Percentiles rank a stretch among this genome's conserved stretches.
Evolutionary conservation across 2,797 vertebrate species (phyloP).

Genomic region (Dallia pectoralis): DNA sequence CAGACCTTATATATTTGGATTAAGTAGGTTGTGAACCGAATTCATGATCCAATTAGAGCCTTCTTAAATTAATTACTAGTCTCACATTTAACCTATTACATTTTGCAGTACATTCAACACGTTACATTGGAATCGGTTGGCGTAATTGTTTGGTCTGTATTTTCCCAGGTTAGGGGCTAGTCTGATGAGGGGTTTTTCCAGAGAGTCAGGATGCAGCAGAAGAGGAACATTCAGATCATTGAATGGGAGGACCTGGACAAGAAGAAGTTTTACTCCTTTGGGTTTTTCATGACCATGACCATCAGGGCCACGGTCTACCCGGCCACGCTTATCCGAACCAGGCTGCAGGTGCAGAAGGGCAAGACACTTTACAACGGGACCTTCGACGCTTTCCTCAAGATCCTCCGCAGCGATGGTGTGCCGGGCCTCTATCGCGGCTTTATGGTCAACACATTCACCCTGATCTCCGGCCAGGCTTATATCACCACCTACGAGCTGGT

Average conservation of each 20-base stretch:
- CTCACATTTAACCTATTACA: no score
- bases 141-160: conserved; percentile 11
- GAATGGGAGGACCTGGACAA: conserved; percentile 99
- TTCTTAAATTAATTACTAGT: not conserved
- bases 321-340: conserved; percentile 92
- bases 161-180: conserved; percentile 36
- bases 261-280: conserved; percentile 93
- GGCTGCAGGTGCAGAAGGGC: conserved; percentile 92
- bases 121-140: not conserved
- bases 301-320: conserved; percentile 95
- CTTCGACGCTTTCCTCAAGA: conserved; percentile 91
- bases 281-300: conserved; percentile 94
- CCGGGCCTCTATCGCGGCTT: conserved; percentile 92
- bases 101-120: not conserved
- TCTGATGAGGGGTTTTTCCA: conserved; percentile 52
- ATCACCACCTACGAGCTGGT: conserved; percentile 98
- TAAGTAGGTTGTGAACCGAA: not conserved
- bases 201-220: conserved; percentile 68
- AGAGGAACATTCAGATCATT: conserved; percentile 96
- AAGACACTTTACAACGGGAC: conserved; percentile 91
- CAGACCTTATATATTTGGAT: not conserved
- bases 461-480: conserved; percentile 96
- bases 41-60: not conserved
- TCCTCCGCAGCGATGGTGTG: conserved; percentile 82
- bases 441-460: conserved; percentile 93